These are phyloP conservation scores for Drosophila quasianomalipes DNA, from an alignment of 2,888 invertebrate genomes.

Conservation along the genomic window DNA sequence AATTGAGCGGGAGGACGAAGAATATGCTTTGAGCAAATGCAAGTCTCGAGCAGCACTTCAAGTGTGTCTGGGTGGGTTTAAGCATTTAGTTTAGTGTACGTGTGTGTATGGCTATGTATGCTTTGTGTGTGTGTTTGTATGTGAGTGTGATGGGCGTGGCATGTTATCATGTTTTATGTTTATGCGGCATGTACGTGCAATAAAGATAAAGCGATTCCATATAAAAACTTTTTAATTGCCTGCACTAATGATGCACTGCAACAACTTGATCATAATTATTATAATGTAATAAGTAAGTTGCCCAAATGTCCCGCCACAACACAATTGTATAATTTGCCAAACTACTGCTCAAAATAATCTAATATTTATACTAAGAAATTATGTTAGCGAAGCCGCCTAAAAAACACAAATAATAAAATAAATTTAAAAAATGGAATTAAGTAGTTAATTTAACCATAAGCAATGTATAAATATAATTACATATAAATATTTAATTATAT, in stretches of 20 bases:
- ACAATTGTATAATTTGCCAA: constrained; percentile 28
- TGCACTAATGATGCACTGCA: constrained; percentile 82
- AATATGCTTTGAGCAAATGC: constrained; percentile 53
- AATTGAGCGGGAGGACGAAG: constrained; percentile 9
- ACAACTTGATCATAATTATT: constrained; percentile 74
- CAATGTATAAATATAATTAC: not conserved
- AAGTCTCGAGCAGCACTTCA: constrained; percentile 42
- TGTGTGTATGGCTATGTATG: constrained; percentile 3
- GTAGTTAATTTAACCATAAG: too few species aligned
- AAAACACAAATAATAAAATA: not conserved
- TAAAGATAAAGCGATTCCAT: constrained; percentile 77
- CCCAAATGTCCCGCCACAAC: constrained; percentile 33
- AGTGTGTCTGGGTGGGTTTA: constrained; percentile 16
- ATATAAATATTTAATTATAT: not conserved
- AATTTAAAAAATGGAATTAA: not conserved
- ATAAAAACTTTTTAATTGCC: constrained; percentile 81
- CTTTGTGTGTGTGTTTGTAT: constrained; percentile 13
- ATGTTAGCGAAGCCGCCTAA: not conserved
- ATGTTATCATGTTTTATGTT: constrained; percentile 75
- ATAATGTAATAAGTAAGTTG: constrained; percentile 53
- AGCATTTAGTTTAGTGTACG: not conserved
- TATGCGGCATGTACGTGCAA: constrained; percentile 72
- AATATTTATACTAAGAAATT: not conserved
- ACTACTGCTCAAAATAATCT: not conserved
- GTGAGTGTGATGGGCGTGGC: constrained; percentile 10